These are phyloP conservation scores for Cotesia glomerata DNA, from an alignment of 1,140 invertebrate genomes.

Conservation along the genomic window DNA sequence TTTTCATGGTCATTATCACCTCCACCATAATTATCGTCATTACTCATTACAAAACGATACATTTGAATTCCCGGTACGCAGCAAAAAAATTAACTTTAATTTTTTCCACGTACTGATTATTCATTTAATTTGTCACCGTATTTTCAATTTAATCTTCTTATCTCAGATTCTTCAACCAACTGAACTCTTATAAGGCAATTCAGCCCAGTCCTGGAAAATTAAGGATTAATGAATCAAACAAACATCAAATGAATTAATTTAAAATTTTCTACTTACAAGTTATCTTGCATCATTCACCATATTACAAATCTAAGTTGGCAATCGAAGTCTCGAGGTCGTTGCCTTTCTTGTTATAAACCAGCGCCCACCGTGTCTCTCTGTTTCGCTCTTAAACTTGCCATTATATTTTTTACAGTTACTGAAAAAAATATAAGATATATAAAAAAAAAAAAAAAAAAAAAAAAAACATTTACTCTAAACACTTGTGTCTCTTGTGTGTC, in stretches of 20 bases:
- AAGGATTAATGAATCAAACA: neutral
- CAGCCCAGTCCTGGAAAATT: neutral
- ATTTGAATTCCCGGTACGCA: neutral
- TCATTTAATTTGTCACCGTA: neutral
- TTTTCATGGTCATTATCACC: slow-evolving; percentile 19
- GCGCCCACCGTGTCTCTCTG: slow-evolving; percentile 37
- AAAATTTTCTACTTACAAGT: neutral
- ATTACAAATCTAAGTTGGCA: slow-evolving; percentile 32
- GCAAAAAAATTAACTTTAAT: neutral
- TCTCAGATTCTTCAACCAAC: too few relatives aligned
- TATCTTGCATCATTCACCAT: slow-evolving; percentile 17
- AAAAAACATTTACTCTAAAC: slow-evolving; percentile 27
- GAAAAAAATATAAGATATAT: slow-evolving; percentile 5
- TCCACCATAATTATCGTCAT: neutral
- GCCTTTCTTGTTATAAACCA: slow-evolving; percentile 50
- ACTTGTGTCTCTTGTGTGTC: neutral
- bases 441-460: too few relatives aligned
- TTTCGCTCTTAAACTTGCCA: slow-evolving; percentile 25
- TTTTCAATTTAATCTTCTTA: too few relatives aligned
- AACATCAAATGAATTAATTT: neutral
- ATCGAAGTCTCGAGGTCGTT: slow-evolving; percentile 55
- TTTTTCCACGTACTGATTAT: neutral
- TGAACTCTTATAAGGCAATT: too few relatives aligned
- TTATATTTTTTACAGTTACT: slow-evolving; percentile 36
- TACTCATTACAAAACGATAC: neutral